Evolutionary conservation across 2,113 vertebrate species (phyloP), one percentile per base, ranked within the genome.

Genomic region (Maccullochella peelii): DNA sequence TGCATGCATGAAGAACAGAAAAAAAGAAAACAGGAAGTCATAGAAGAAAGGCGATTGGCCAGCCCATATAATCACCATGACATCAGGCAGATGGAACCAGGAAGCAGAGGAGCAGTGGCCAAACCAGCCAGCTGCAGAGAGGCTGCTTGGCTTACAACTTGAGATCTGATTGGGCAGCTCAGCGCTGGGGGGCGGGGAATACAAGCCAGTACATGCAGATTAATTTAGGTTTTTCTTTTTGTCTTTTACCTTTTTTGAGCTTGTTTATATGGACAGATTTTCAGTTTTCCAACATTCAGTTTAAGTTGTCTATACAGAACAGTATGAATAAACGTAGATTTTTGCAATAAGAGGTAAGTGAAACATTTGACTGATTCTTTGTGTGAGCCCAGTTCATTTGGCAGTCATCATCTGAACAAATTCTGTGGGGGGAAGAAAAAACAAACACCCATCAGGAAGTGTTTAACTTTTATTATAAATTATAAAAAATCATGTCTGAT

Each of bases 351-450:
- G 97, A 99, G 97, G 97, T 98, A 99, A 98, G 97, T 98, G 97
- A 99, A 99, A 98, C 96, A 96, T 97, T 97, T 96, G 97, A 98
- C 97, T 96, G 96, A 97, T 97, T 98, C 94, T 97, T 91, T 86
- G 79, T 94, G 93, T 93, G 94, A 89, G 95, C 94, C 95, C 95
- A 88, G 95, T 96, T 99, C 97, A 99, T 96, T 99, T 99, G 95
- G 96, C 96, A 80, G 97, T 99, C 98, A 99, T 99, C 98, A 99
- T 99, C 96, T 98, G 96, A 97, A 99, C 98, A 97, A 99, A 99
- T 95, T 99, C 98, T 99, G 92, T 55, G 15, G 44, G n/a, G 52
- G 14, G 1, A 20, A 77, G 57, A 74, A 25, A 61, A 11, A 61
- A 63, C 9, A 40, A 54, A 40, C 40, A 36, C 0, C 6, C 23